A percentile compares a stretch with the other conserved stretches of the same genome.
phyloP scores from a whole-genome alignment of 2,888 invertebrate genomes.

The Tinea pellionella region DNA sequence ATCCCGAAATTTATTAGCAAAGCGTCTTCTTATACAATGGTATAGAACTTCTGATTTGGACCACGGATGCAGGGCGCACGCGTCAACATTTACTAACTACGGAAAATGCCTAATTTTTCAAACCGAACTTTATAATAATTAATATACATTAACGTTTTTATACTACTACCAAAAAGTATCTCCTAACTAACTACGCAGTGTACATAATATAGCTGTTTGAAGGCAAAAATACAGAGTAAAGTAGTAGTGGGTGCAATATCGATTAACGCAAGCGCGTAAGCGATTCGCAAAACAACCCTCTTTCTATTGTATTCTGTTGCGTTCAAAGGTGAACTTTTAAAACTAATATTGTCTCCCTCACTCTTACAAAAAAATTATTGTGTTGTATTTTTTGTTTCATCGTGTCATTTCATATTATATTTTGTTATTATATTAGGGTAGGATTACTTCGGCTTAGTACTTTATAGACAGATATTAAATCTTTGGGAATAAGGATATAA shows the following conservation, averaged over 20 bases:
- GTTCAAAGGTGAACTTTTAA: constrained; percentile 17
- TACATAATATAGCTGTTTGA: background rate
- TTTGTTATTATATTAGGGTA: background rate
- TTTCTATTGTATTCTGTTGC: background rate
- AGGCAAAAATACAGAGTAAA: background rate
- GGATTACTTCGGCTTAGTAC: background rate
- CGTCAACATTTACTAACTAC: constrained; percentile 32
- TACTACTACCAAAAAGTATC: no score
- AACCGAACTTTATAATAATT: background rate
- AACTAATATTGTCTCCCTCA: constrained; percentile 17
- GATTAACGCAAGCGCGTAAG: constrained; percentile 60
- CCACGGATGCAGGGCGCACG: constrained; percentile 56
- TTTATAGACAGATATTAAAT: no score
- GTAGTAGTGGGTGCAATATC: constrained; percentile 31
- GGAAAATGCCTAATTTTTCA: background rate
- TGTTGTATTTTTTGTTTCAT: background rate
- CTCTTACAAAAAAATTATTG: background rate
- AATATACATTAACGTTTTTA: constrained; percentile 27
- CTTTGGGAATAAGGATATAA: no score
- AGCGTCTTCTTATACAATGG: background rate
- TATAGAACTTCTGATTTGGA: constrained; percentile 27
- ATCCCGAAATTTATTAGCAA: constrained; percentile 30
- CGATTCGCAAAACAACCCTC: constrained; percentile 32
- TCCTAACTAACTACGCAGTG: no score
- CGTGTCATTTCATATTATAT: background rate